Percentiles rank a stretch among this genome's conserved stretches.
Conservation (phyloP, 2,113 vertebrate species). For the Hydrolagus affinis region DNA sequence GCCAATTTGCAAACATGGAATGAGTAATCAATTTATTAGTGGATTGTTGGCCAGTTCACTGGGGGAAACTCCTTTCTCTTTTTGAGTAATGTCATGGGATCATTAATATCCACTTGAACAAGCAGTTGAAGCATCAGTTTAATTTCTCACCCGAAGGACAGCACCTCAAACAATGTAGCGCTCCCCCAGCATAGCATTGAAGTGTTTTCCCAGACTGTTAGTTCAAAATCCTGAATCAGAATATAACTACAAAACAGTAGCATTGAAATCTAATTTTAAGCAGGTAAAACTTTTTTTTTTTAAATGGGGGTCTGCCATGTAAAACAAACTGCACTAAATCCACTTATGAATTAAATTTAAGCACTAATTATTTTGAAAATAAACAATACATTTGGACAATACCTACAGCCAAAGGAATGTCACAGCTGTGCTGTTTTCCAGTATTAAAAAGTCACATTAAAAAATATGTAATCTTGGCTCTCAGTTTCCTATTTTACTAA, state of each 20-base stretch:
- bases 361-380: not conserved
- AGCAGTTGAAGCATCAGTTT: too few relatives aligned
- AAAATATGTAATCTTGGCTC: not conserved
- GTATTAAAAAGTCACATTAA: constrained; percentile 17
- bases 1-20: too few relatives aligned
- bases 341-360: constrained; percentile 13
- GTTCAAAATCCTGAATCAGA: too few relatives aligned
- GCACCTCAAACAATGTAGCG: too few relatives aligned
- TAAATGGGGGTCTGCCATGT: not conserved
- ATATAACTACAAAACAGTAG: not conserved
- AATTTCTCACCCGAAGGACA: too few relatives aligned
- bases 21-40: too few relatives aligned
- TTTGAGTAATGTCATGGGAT: too few relatives aligned
- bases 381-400: not conserved
- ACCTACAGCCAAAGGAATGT: constrained; percentile 5
- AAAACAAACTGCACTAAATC: not conserved
- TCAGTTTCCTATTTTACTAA: not conserved
- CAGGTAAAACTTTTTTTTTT: not conserved
- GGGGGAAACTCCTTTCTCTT: too few relatives aligned
- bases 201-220: too few relatives aligned
- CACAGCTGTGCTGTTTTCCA: constrained; percentile 4
- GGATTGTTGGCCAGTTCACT: too few relatives aligned
- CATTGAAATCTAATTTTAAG: not conserved
- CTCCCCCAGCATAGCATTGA: too few relatives aligned
- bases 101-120: too few relatives aligned